These are phyloP conservation scores for Cremastobaeus sp. DNA, from an alignment of 2,888 invertebrate species.

Conservation along the genomic window DNA sequence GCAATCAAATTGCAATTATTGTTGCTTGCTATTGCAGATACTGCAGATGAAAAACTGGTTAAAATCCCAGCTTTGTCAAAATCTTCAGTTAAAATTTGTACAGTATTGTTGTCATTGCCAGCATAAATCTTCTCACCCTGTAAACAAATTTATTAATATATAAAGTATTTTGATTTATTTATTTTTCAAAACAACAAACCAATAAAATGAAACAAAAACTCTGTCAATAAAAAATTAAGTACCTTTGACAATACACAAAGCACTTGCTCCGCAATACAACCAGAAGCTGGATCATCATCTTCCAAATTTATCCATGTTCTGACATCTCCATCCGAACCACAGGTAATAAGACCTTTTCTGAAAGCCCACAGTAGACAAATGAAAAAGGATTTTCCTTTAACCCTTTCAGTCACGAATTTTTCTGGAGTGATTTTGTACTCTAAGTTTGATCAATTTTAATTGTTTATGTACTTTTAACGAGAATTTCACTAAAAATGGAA, in stretches of 20 bases:
- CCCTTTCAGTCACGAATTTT: too few relatives aligned
- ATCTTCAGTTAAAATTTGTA: constrained; percentile 90
- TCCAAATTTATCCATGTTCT: constrained; percentile 92
- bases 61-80: constrained; percentile 91
- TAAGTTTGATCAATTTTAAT: too few relatives aligned
- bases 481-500: too few relatives aligned
- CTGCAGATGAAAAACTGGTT: constrained; percentile 91
- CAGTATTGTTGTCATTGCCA: constrained; percentile 90
- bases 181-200: too few relatives aligned
- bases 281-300: constrained; percentile 92
- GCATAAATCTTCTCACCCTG: constrained; percentile 84
- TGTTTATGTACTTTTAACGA: too few relatives aligned
- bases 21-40: constrained; percentile 87
- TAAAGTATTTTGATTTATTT: background rate
- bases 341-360: constrained; percentile 87
- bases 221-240: too few relatives aligned
- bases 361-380: too few relatives aligned
- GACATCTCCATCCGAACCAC: constrained; percentile 95
- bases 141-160: constrained; percentile 61
- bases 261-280: constrained; percentile 91
- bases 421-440: too few relatives aligned
- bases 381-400: too few relatives aligned
- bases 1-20: constrained; percentile 77
- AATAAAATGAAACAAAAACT: background rate
- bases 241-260: constrained; percentile 82